Percentiles rank a stretch among this genome's conserved stretches.
phyloP scores from a whole-genome alignment of 2,888 invertebrate genomes.

The Dolichopus griseipennis region DNA sequence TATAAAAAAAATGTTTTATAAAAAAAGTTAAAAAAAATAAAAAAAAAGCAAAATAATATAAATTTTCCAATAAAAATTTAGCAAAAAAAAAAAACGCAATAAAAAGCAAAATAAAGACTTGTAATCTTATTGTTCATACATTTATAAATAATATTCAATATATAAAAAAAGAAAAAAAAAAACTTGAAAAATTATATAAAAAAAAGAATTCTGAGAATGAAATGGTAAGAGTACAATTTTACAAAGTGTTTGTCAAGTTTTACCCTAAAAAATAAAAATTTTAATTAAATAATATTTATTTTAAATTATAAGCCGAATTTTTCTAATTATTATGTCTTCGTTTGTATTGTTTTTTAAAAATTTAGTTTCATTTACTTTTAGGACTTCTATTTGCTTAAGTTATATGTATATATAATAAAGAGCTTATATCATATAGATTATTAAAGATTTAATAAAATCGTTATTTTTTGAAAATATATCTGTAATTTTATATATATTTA shows the following conservation, averaged over 20 bases:
- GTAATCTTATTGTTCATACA: conserved; percentile 33
- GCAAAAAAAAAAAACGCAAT: conserved; percentile 31
- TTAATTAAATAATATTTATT: too few relatives aligned
- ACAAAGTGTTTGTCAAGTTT: background rate
- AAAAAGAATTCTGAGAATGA: conserved; percentile 9
- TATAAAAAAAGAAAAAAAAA: conserved; percentile 22
- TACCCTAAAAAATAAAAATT: background rate
- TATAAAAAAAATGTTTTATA: conserved; percentile 13
- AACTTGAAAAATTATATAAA: conserved; percentile 16
- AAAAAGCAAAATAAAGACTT: conserved; percentile 43
- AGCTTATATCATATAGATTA: too few relatives aligned
- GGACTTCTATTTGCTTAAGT: too few relatives aligned
- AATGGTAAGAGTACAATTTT: background rate
- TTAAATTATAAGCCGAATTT: too few relatives aligned
- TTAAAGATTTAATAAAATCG: too few relatives aligned
- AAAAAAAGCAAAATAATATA: conserved; percentile 19
- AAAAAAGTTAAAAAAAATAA: conserved; percentile 18
- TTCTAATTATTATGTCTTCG: too few relatives aligned
- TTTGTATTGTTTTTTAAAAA: too few relatives aligned
- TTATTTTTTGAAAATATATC: too few relatives aligned
- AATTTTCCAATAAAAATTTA: conserved; percentile 20
- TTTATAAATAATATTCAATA: conserved; percentile 27
- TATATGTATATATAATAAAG: too few relatives aligned
- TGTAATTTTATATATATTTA: too few relatives aligned
- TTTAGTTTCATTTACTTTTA: too few relatives aligned